Percentiles rank a stretch among this genome's conserved stretches.
Evolutionary conservation across 2,113 vertebrate genomes (phyloP).

Genomic region (Neolamprologus modestus): DNA sequence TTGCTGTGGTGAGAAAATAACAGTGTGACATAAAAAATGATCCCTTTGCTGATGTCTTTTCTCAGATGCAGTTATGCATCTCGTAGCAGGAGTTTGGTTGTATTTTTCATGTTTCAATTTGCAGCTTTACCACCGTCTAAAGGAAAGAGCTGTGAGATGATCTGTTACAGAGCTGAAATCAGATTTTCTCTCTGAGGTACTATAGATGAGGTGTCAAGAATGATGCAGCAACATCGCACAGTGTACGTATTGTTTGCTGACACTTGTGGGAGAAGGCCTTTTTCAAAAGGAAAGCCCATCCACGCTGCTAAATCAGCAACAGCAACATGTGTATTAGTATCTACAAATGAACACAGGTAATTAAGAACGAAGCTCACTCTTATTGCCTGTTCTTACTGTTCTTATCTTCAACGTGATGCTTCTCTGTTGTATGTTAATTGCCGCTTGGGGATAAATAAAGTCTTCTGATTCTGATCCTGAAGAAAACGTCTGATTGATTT

Average conservation of each 20-base stretch:
- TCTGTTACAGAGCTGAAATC: conserved; percentile 56
- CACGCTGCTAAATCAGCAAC: conserved; percentile 16
- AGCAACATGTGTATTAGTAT: conserved; percentile 35
- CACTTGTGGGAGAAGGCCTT: not conserved
- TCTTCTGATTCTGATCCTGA: not conserved
- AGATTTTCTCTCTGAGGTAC: conserved; percentile 40
- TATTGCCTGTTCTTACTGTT: not conserved
- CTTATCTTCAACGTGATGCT: not conserved
- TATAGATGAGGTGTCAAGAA: conserved; percentile 47
- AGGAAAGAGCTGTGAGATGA: conserved; percentile 49
- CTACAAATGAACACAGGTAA: conserved; percentile 1
- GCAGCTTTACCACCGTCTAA: conserved; percentile 48
- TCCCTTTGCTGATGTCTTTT: conserved; percentile 25
- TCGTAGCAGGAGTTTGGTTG: conserved; percentile 13
- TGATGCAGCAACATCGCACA: conserved; percentile 30
- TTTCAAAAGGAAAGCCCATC: not conserved
- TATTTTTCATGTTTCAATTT: conserved; percentile 71
- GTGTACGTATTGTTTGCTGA: not conserved
- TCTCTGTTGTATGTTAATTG: not conserved
- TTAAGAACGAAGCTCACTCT: not conserved
- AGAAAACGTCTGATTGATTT: not conserved
- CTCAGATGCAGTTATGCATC: conserved; percentile 37
- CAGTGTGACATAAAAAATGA: conserved; percentile 7
- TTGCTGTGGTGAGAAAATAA: not conserved
- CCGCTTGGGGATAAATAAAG: not conserved